Conservation (phyloP, 2,797 vertebrate species). For the Holocentrus rufus region DNA sequence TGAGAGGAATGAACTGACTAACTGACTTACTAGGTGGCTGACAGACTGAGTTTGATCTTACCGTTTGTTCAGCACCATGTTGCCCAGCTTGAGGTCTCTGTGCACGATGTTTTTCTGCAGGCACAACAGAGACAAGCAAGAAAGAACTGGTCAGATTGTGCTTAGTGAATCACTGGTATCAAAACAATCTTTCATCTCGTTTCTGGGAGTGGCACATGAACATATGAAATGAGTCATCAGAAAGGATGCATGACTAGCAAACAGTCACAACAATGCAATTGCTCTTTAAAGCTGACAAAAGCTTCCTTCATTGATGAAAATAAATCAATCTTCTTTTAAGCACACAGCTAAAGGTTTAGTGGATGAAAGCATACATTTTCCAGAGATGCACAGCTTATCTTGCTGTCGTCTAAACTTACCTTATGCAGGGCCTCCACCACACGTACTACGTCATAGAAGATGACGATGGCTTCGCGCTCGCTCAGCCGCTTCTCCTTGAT, state of each 20-base stretch:
- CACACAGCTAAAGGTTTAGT: neutral
- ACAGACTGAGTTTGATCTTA: conserved; percentile 71
- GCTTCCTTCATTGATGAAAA: no score
- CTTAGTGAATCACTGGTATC: conserved; percentile 58
- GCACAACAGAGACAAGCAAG: conserved; percentile 56
- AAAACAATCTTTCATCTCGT: conserved; percentile 59
- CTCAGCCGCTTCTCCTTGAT: conserved; percentile 98
- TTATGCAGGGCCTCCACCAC: conserved; percentile 99
- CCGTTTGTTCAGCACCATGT: conserved; percentile 99
- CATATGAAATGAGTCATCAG: conserved; percentile 63
- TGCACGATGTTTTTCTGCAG: conserved; percentile 99
- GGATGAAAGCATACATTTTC: neutral
- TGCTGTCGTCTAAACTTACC: conserved; percentile 74
- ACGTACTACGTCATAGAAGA: conserved; percentile 98
- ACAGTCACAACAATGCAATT: conserved; percentile 44
- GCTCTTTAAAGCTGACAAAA: conserved; percentile 18
- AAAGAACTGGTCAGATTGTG: conserved; percentile 35
- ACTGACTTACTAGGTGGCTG: neutral
- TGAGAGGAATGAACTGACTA: conserved; percentile 6
- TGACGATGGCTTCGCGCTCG: conserved; percentile 95
- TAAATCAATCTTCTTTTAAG: neutral
- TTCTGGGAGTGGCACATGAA: conserved; percentile 63
- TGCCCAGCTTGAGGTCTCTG: conserved; percentile 98
- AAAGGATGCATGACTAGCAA: conserved; percentile 38
- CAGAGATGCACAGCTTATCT: neutral